Percentiles rank a stretch among this genome's conserved stretches.
phyloP scores from a whole-genome alignment of 2,888 invertebrate species.

The Cremastinae sp. region DNA sequence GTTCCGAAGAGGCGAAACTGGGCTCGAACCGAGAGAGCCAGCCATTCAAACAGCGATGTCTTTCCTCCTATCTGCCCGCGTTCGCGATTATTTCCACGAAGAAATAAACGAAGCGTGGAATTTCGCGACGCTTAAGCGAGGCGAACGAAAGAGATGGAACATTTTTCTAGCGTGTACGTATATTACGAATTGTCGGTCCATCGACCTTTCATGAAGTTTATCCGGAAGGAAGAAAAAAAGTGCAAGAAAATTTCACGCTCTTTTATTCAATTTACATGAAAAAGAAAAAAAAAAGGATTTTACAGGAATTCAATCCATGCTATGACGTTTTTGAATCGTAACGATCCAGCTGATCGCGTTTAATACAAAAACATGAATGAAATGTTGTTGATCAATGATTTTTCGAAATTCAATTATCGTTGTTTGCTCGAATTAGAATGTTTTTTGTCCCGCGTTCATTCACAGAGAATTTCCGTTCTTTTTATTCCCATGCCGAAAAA shows the following conservation, averaged over 20 bases:
- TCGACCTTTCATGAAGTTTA: conserved; percentile 67
- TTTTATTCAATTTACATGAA: too few species aligned
- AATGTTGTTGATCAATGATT: too few species aligned
- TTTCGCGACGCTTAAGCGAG: conserved; percentile 65
- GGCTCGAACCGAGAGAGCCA: too few species aligned
- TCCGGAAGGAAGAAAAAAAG: conserved; percentile 61
- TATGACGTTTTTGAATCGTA: too few species aligned
- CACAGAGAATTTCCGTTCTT: conserved; percentile 18
- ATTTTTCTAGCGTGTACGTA: conserved; percentile 65
- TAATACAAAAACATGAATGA: too few species aligned
- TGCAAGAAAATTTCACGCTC: background rate
- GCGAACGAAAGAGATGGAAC: conserved; percentile 13
- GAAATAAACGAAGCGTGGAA: conserved; percentile 74
- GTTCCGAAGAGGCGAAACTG: too few species aligned
- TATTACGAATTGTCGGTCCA: conserved; percentile 74
- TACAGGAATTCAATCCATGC: too few species aligned
- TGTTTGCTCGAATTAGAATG: conserved; percentile 50
- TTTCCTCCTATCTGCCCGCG: conserved; percentile 2
- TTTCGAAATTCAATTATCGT: conserved; percentile 22
- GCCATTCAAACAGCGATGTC: too few species aligned
- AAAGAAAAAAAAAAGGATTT: too few species aligned
- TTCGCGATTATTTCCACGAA: conserved; percentile 71
- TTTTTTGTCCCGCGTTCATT: conserved; percentile 32
- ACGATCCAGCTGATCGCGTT: too few species aligned
- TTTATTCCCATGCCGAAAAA: conserved; percentile 13